Evolutionary conservation across 2,113 vertebrate genomes (phyloP).

Genomic region (Diphyllodes magnificus): DNA sequence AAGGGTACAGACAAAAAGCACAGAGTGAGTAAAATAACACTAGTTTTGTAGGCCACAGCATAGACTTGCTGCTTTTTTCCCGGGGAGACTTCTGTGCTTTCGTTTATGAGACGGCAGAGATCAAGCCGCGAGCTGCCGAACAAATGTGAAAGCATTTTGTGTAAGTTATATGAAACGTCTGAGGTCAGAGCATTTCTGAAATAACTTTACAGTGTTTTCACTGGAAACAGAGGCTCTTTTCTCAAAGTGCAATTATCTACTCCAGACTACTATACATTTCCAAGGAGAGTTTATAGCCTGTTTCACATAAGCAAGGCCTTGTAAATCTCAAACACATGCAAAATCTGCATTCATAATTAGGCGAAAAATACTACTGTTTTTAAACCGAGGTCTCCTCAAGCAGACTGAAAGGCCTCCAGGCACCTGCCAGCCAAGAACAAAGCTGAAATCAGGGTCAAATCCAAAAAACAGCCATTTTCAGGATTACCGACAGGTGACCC

Average conservation of each 20-base stretch:
- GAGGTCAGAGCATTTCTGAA: constrained; percentile 56
- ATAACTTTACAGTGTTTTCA: constrained; percentile 51
- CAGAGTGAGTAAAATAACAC: constrained; percentile 42
- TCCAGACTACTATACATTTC: constrained; percentile 39
- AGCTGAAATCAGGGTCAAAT: constrained; percentile 30
- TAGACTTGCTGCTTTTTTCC: constrained; percentile 20
- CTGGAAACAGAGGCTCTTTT: constrained; percentile 56
- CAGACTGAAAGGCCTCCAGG: constrained; percentile 37
- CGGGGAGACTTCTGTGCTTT: constrained; percentile 37
- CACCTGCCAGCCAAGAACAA: constrained; percentile 45
- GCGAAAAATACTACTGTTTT: constrained; percentile 34
- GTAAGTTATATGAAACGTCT: constrained; percentile 11
- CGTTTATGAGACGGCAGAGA: constrained; percentile 43
- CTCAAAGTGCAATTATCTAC: constrained; percentile 33
- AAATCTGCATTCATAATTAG: constrained; percentile 49
- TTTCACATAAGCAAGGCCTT: constrained; percentile 18
- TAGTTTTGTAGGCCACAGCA: neutral
- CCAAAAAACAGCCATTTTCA: neutral
- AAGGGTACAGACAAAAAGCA: constrained; percentile 26
- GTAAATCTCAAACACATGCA: constrained; percentile 55
- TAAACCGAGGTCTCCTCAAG: neutral
- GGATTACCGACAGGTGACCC: constrained; percentile 2
- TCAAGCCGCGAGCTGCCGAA: neutral
- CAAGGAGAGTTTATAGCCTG: constrained; percentile 20
- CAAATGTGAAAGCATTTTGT: constrained; percentile 46